These are phyloP conservation scores for Chamaea fasciata DNA, from an alignment of 2,113 vertebrate species.

Conservation along the genomic window DNA sequence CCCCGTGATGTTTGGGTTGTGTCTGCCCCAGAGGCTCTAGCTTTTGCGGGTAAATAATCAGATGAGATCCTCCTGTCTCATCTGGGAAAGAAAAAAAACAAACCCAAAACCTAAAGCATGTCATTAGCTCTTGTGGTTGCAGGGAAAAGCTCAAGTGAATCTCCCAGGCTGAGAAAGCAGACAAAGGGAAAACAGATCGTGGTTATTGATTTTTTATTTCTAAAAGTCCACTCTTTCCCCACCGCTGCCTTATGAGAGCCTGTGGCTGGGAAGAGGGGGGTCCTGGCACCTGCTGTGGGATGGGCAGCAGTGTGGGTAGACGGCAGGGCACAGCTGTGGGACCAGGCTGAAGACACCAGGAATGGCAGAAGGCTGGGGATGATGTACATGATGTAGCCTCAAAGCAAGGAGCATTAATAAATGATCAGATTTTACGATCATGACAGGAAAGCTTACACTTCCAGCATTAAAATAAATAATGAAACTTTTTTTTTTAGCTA, in stretches of 20 bases:
- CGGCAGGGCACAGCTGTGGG: neutral
- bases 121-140: neutral
- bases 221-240: neutral
- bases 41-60: neutral
- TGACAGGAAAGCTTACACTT: constrained; percentile 70
- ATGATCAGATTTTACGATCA: constrained; percentile 65
- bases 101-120: neutral
- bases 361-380: constrained; percentile 9
- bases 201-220: neutral
- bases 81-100: neutral
- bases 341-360: neutral
- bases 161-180: neutral
- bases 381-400: neutral
- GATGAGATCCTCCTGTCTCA: neutral
- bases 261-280: neutral
- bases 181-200: neutral
- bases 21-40: neutral
- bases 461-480: constrained; percentile 74
- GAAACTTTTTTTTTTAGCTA: constrained; percentile 38
- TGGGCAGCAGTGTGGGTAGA: neutral
- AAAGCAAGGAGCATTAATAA: constrained; percentile 66
- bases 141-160: neutral
- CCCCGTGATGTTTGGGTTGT: neutral
- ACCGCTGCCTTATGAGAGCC: fast-evolving
- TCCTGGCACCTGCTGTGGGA: neutral